These are phyloP conservation scores for Aleadryas rufinucha DNA, from an alignment of 2,113 vertebrate species.

Conservation along the genomic window DNA sequence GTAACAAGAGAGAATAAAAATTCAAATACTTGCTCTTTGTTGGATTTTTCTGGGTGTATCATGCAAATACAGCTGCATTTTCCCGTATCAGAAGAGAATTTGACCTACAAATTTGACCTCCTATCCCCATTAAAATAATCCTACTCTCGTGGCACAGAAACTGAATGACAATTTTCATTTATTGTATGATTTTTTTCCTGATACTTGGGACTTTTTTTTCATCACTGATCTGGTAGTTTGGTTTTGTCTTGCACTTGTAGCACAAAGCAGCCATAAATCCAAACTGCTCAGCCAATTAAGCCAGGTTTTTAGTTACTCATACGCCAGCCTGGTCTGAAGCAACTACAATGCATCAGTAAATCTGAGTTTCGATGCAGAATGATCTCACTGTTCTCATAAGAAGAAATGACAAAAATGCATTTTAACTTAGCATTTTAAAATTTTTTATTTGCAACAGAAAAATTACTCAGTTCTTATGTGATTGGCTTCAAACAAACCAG, in stretches of 20 bases:
- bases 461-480: neutral
- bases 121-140: neutral
- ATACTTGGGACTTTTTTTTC: neutral
- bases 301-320: neutral
- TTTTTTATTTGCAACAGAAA: neutral
- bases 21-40: neutral
- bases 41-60: neutral
- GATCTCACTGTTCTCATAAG: neutral
- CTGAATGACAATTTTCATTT: neutral
- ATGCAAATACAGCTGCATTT: slow-evolving; percentile 12
- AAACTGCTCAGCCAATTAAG: neutral
- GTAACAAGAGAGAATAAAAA: neutral
- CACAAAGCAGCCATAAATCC: slow-evolving; percentile 36
- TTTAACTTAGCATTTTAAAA: neutral
- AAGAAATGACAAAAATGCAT: neutral
- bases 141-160: neutral
- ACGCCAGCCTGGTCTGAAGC: neutral
- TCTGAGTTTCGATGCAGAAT: neutral
- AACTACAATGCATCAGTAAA: neutral
- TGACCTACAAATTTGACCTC: neutral
- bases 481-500: neutral
- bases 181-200: neutral
- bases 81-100: neutral
- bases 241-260: neutral
- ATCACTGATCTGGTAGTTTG: neutral